Evolutionary conservation across 2,797 vertebrate genomes (phyloP), one percentile per base, ranked within the genome.

Genomic region (Acipenser ruthenus): DNA sequence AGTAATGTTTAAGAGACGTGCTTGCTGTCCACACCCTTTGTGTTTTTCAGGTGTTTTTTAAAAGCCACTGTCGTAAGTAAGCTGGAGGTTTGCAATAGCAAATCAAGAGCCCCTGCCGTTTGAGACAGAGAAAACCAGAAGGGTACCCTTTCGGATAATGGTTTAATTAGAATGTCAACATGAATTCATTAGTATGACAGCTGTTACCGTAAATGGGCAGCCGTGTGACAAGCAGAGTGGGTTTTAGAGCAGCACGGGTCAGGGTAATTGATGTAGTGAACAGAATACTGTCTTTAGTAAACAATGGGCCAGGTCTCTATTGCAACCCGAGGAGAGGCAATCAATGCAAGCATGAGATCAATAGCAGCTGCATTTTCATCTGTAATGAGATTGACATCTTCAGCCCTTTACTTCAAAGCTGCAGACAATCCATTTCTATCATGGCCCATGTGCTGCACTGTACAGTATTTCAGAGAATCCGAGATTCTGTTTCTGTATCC

Each of bases 141-240:
- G 74, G 78, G 68, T 72, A 75, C 72, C 67, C 76, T 86, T 83
- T 88, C 80, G 82, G 63, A 66, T 88, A 86, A 87, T 86, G 79
- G 80, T 82, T 90, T 90, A 90, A 93, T 92, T 90, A 89, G 79
- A 89, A 88, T 85, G 86, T 89, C 85, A 89, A 81, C 83, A 77
- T 75, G 74, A 83, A 87, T 88, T 90, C 89, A 92, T 93, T 93
- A 93, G 87, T 80, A 85, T 90, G 88, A 90, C 88, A 90, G 88
- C 90, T 91, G 89, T 90, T 89, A 87, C 74, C 79, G 85, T 73
- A 88, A 87, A 84, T 82, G 82, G 82, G 13, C 49, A 48, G 48
- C 47, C 55, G 11, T 18, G 8, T 66, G 65, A 66, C 65, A 77
- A 72, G 69, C 2, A 4, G 73, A 71, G 79, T 75, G 70, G 52